These are phyloP conservation scores for Griposia aprilina DNA, from an alignment of 2,888 invertebrate species.

Conservation along the genomic window DNA sequence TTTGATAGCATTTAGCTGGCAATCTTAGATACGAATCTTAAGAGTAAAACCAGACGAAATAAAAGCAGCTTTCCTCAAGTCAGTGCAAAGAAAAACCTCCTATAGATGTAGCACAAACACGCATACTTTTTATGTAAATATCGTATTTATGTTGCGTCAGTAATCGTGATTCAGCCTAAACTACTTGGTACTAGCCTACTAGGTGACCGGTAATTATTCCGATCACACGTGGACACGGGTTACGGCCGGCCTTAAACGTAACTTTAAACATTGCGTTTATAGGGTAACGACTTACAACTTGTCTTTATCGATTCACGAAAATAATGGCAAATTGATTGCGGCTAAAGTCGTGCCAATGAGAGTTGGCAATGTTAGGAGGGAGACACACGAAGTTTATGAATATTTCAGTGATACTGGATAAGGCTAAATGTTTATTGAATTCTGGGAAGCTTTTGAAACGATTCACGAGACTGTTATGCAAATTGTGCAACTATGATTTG, in stretches of 20 bases:
- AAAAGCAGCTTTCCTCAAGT: conserved; percentile 26
- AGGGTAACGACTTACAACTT: conserved; percentile 84
- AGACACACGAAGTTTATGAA: conserved; percentile 46
- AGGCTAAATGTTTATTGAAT: conserved; percentile 51
- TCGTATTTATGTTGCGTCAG: conserved; percentile 77
- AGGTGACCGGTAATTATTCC: conserved; percentile 85
- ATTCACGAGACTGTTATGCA: conserved; percentile 47
- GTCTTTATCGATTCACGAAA: conserved; percentile 82
- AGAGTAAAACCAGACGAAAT: conserved; percentile 17
- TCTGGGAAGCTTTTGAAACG: conserved; percentile 50
- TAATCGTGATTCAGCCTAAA: conserved; percentile 83
- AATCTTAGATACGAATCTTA: conserved; percentile 51
- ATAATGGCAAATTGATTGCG: conserved; percentile 70
- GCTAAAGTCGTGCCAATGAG: conserved; percentile 58
- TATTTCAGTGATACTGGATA: conserved; percentile 45
- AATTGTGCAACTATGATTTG: conserved; percentile 27
- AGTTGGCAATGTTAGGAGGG: conserved; percentile 51
- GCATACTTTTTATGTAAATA: conserved; percentile 64
- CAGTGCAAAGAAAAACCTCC: conserved; percentile 37
- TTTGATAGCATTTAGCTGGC: conserved; percentile 43
- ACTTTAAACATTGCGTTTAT: conserved; percentile 80
- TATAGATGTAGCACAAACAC: conserved; percentile 35
- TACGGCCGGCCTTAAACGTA: conserved; percentile 83
- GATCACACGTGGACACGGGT: conserved; percentile 87
- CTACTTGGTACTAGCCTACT: conserved; percentile 69